Percentiles rank a stretch among this genome's conserved stretches.
phyloP scores from a whole-genome alignment of 2,888 invertebrate genomes.

The Odiellus spinosus region DNA sequence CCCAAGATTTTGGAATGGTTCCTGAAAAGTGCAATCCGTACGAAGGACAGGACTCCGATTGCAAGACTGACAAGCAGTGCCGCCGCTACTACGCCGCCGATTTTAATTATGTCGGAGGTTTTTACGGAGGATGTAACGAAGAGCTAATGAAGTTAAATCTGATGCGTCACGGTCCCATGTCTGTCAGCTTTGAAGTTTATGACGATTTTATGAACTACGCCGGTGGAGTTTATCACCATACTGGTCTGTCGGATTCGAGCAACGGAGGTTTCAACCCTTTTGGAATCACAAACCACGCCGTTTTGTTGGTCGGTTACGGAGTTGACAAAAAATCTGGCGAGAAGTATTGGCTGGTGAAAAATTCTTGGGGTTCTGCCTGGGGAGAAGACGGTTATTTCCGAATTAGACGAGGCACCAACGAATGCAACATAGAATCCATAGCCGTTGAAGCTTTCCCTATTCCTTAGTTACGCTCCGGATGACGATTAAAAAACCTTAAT shows the following conservation, averaged over 20 bases:
- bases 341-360: slow-evolving; percentile 24
- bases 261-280: slow-evolving; percentile 32
- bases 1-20: slow-evolving; percentile 33
- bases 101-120: slow-evolving; percentile 37
- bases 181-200: slow-evolving; percentile 35
- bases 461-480: slow-evolving; percentile 4
- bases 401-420: slow-evolving; percentile 23
- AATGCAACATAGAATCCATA: slow-evolving; percentile 17
- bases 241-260: slow-evolving; percentile 18
- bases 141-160: slow-evolving; percentile 32
- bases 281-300: slow-evolving; percentile 28
- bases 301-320: slow-evolving; percentile 33
- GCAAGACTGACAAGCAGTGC: slow-evolving; percentile 26
- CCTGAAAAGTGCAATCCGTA: slow-evolving; percentile 35
- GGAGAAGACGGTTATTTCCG: slow-evolving; percentile 25
- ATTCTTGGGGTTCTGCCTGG: slow-evolving; percentile 24
- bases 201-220: slow-evolving; percentile 30
- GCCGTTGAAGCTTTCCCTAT: slow-evolving; percentile 17
- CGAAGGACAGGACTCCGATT: slow-evolving; percentile 27
- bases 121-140: slow-evolving; percentile 36
- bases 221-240: slow-evolving; percentile 34
- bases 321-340: slow-evolving; percentile 22
- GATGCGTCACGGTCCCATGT: slow-evolving; percentile 33
- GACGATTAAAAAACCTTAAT: too few species aligned
- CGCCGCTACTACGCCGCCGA: slow-evolving; percentile 31